Evolutionary conservation across 1,140 invertebrate species (phyloP).

Genomic region (Metaphire vulgaris): DNA sequence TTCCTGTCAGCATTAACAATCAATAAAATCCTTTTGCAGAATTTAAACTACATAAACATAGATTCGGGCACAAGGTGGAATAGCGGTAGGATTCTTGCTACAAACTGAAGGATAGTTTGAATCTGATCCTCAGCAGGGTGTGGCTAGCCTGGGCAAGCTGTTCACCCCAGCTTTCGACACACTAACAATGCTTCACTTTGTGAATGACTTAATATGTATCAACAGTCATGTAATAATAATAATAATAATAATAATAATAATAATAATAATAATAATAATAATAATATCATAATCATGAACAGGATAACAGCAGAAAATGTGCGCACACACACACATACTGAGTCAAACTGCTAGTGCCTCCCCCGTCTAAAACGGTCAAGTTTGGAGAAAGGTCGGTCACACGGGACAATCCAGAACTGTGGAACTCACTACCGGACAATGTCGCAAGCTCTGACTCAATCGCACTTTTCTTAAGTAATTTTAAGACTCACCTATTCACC

Average conservation of each 20-base stretch:
- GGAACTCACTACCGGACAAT: no score
- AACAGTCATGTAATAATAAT: no score
- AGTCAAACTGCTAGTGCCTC: background rate
- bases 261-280: constrained; percentile 19
- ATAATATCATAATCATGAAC: background rate
- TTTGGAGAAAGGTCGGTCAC: no score
- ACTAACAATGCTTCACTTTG: background rate
- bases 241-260: no score
- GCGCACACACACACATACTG: background rate
- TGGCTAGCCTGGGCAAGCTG: constrained; percentile 31
- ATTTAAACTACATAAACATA: no score
- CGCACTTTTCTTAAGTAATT: background rate
- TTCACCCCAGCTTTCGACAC: background rate
- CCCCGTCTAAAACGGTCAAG: no score
- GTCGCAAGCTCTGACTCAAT: background rate
- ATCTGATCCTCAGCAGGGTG: constrained; percentile 36
- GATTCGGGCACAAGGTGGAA: background rate
- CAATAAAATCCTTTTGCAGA: constrained; percentile 23
- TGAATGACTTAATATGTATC: no score
- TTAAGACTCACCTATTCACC: no score
- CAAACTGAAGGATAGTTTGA: constrained; percentile 36
- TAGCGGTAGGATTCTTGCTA: background rate
- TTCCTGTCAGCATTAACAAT: constrained; percentile 59
- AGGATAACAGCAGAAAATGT: background rate
- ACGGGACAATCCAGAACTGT: no score